Percentiles rank a stretch among this genome's conserved stretches.
Evolutionary conservation across 2,797 vertebrate genomes (phyloP).

Genomic region (Spheniscus humboldti): DNA sequence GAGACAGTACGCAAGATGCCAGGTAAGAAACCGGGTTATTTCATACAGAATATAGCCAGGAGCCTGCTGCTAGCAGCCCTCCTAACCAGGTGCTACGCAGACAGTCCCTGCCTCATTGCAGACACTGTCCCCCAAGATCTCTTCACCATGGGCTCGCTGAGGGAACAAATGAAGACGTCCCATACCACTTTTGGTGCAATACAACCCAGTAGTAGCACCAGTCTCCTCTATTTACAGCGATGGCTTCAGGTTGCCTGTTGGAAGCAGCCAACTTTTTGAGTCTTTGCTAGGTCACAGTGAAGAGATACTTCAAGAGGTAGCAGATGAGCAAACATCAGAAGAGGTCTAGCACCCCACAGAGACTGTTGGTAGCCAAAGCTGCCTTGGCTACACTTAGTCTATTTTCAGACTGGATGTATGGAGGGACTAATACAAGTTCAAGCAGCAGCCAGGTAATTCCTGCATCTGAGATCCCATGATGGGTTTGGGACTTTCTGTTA

Average conservation of each 20-base stretch:
- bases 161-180: neutral
- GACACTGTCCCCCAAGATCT: neutral
- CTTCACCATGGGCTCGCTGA: neutral
- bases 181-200: fast-evolving
- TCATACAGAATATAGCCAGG: neutral
- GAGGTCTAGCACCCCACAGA: neutral
- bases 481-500: neutral
- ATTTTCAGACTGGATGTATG: neutral
- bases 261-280: neutral
- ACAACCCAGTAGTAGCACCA: neutral
- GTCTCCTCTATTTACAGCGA: neutral
- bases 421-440: neutral
- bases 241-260: neutral
- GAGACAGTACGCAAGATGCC: neutral
- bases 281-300: neutral
- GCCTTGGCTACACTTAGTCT: neutral
- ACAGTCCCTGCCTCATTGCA: neutral
- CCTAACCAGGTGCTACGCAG: neutral
- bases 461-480: neutral
- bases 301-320: neutral
- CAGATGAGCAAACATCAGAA: neutral
- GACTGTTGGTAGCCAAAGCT: neutral
- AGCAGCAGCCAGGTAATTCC: neutral
- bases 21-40: neutral
- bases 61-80: neutral